These are phyloP conservation scores for Pseudobourletiella spinata DNA, from an alignment of 1,140 invertebrate species.

Conservation along the genomic window DNA sequence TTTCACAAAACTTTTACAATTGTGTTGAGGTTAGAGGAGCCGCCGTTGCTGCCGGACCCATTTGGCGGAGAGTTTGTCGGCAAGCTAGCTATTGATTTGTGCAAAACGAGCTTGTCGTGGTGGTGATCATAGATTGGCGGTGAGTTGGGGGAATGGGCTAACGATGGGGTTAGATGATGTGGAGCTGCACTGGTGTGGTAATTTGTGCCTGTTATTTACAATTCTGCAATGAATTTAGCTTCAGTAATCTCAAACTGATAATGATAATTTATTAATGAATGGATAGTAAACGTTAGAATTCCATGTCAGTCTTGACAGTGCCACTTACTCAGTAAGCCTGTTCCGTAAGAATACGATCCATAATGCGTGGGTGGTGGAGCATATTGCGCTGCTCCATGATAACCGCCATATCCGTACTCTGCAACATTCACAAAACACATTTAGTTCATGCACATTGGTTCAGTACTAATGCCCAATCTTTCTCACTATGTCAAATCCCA, in stretches of 20 bases:
- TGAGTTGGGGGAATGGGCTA: constrained; percentile 3
- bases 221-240: neutral
- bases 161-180: neutral
- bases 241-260: too few species aligned
- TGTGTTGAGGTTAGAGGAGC: constrained; percentile 1
- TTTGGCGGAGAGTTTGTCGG: constrained; percentile 8
- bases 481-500: too few species aligned
- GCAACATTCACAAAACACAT: constrained; percentile 7
- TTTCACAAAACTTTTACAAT: constrained; percentile 13
- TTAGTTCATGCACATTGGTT: too few species aligned
- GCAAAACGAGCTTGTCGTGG: neutral
- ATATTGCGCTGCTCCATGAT: constrained; percentile 18
- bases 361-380: constrained; percentile 17
- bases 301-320: too few species aligned
- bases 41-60: neutral
- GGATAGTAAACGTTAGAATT: too few species aligned
- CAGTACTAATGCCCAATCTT: too few species aligned
- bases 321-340: constrained; percentile 30
- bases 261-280: too few species aligned
- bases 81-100: constrained; percentile 10
- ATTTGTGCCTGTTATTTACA: constrained; percentile 2
- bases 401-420: constrained; percentile 25
- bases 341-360: constrained; percentile 27
- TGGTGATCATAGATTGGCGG: constrained; percentile 12
- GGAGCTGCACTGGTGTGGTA: constrained; percentile 8